Percentiles rank a stretch among this genome's conserved stretches.
phyloP scores from a whole-genome alignment of 92 coral and sea anemone genomes.

The Zoanthus sociatus region DNA sequence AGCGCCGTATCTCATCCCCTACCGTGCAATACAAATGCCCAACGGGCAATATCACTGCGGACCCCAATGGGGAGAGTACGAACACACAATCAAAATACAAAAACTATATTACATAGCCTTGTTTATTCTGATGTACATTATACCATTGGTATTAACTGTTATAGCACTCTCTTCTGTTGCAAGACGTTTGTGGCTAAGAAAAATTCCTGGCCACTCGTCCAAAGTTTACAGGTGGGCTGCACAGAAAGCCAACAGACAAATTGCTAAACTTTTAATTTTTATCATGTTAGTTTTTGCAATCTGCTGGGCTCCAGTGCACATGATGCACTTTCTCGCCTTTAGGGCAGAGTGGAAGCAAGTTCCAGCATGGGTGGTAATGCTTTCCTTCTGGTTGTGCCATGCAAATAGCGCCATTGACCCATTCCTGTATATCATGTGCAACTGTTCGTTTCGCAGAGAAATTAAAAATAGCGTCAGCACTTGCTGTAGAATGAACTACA shows the following conservation, averaged over 20 bases:
- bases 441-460: conserved; percentile 50
- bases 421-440: conserved; percentile 44
- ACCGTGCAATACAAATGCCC: conserved; percentile 21
- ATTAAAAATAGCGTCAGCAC: not conserved
- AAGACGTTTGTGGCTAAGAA: conserved; percentile 69
- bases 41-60: conserved; percentile 64
- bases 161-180: conserved; percentile 57
- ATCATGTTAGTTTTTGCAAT: conserved; percentile 71
- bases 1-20: conserved; percentile 71
- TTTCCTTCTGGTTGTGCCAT: conserved; percentile 83
- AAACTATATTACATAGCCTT: conserved; percentile 57
- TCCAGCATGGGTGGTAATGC: conserved; percentile 45
- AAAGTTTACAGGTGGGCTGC: conserved; percentile 29
- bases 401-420: conserved; percentile 83
- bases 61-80: conserved; percentile 53
- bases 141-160: conserved; percentile 69
- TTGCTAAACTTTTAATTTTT: conserved; percentile 65
- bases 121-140: conserved; percentile 64
- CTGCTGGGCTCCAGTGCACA: conserved; percentile 79
- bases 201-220: conserved; percentile 57
- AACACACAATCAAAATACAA: conserved; percentile 50
- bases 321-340: conserved; percentile 68
- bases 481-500: not conserved
- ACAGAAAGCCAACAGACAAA: conserved; percentile 61
- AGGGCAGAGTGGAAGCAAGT: conserved; percentile 28